Percentiles rank a stretch among this genome's conserved stretches.
Evolutionary conservation across 2,113 vertebrate species (phyloP).

Genomic region (Platycercus adscitus): DNA sequence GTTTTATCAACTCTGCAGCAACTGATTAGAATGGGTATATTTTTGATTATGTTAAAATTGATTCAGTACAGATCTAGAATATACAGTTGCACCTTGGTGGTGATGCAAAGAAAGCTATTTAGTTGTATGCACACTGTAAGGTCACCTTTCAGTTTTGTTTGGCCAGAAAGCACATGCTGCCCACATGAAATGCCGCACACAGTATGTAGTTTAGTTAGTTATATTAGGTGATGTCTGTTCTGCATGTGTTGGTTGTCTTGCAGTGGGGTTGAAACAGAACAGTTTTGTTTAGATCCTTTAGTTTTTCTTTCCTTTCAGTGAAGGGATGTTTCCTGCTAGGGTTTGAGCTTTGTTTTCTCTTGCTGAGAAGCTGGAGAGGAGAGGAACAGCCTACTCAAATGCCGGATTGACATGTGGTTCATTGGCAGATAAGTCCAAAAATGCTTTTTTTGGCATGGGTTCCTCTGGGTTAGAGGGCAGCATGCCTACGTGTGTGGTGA

Average conservation of each 20-base stretch:
- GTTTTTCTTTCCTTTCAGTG: background rate
- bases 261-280: background rate
- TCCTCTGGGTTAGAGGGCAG: background rate
- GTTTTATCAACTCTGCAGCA: background rate
- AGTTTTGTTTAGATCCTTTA: background rate
- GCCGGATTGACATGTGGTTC: background rate
- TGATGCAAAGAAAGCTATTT: background rate
- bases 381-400: background rate
- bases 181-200: background rate
- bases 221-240: background rate
- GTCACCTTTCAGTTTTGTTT: background rate
- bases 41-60: background rate
- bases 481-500: background rate
- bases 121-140: background rate
- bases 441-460: background rate
- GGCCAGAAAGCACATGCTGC: background rate
- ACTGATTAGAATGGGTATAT: background rate
- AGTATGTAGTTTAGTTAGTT: background rate
- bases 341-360: background rate
- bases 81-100: background rate
- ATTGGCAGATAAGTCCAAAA: background rate
- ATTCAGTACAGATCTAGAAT: background rate
- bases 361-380: background rate
- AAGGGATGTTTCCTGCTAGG: background rate
- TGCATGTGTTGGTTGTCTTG: background rate